Conservation (phyloP, 2,113 vertebrate species). For the Microtus richardsoni region DNA sequence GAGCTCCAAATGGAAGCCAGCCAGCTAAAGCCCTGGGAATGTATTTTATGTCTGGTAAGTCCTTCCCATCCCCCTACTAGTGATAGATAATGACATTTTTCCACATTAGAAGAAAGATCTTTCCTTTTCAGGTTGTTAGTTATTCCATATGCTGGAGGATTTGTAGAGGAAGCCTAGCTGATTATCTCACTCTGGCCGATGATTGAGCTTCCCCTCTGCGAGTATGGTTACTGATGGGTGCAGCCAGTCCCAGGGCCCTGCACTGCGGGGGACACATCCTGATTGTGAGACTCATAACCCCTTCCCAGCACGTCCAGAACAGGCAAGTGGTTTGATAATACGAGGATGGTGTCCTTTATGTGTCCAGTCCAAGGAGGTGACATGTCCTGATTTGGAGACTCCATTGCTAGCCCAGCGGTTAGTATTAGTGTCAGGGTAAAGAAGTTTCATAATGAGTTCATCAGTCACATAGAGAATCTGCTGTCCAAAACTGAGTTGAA, state of each 20-base stretch:
- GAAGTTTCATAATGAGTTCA: background rate
- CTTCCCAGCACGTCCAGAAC: background rate
- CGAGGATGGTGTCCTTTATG: background rate
- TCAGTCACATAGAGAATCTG: background rate
- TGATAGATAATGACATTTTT: conserved; percentile 29
- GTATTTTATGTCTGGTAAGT: background rate
- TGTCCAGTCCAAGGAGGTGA: background rate
- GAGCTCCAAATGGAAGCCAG: background rate
- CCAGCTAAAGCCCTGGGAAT: background rate
- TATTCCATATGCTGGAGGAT: conserved; percentile 23
- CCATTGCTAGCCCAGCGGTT: background rate
- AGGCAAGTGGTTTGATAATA: background rate
- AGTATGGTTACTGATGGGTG: background rate
- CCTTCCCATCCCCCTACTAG: background rate
- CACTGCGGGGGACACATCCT: background rate
- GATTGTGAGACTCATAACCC: conserved; percentile 11
- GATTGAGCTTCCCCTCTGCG: conserved; percentile 1
- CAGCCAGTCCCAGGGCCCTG: background rate
- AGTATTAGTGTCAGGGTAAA: background rate
- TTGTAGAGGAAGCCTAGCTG: conserved; percentile 1
- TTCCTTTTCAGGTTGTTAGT: conserved; percentile 22
- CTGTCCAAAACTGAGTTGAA: background rate
- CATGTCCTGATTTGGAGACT: background rate
- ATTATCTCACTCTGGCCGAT: background rate
- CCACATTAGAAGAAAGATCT: background rate